Conservation (phyloP, 2,797 vertebrate species). For the Pteropus rufus region DNA sequence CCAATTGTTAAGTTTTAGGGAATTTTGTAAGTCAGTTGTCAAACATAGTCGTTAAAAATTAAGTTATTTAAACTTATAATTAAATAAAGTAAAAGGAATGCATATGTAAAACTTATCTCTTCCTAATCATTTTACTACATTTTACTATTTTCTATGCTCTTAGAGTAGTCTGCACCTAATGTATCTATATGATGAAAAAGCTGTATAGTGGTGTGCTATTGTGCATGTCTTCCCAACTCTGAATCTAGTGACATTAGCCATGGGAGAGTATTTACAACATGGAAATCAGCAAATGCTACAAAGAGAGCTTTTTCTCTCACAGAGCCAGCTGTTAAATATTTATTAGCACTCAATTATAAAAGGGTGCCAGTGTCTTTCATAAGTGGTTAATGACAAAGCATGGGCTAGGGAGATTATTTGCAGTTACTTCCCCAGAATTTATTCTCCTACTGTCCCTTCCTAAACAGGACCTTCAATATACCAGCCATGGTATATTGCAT, state of each 20-base stretch:
- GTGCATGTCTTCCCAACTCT: not conserved
- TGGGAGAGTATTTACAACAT: not conserved
- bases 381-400: not conserved
- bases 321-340: not conserved
- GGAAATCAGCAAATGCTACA: not conserved
- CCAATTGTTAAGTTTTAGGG: not conserved
- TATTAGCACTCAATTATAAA: not conserved
- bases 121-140: not conserved
- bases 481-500: not conserved
- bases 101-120: not conserved
- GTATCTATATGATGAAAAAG: not conserved
- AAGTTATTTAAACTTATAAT: not conserved
- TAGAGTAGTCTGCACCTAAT: not conserved
- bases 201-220: accelerated
- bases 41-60: not conserved
- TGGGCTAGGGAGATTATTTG: not conserved
- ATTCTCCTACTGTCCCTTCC: not conserved
- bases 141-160: not conserved
- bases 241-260: not conserved
- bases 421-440: not conserved
- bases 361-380: not conserved
- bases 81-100: not conserved
- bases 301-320: not conserved
- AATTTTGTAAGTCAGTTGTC: not conserved
- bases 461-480: not conserved